phyloP scores from a whole-genome alignment of 2,797 vertebrate species.

The Babyrousa celebensis region DNA sequence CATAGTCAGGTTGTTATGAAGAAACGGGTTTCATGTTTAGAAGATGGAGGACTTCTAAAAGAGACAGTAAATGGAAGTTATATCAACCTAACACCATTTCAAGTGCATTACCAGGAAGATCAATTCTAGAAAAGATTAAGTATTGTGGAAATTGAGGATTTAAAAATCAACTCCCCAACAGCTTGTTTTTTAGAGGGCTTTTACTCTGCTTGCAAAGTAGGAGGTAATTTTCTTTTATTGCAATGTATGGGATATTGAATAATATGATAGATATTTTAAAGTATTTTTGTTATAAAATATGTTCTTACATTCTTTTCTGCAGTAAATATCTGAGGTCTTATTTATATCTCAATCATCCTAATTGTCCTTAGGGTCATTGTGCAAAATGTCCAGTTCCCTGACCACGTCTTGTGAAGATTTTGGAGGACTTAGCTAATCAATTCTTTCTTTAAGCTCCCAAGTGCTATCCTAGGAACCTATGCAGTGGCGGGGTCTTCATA shows the following conservation, averaged over 20 bases:
- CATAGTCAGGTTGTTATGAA: neutral
- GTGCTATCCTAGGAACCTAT: fast-evolving
- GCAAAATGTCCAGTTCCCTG: neutral
- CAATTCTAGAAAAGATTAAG: neutral
- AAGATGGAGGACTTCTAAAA: neutral
- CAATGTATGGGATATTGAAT: neutral
- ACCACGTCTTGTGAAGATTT: neutral
- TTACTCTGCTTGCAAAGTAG: neutral
- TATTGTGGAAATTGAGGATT: neutral
- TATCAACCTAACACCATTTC: neutral
- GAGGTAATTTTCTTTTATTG: neutral
- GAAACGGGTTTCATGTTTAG: neutral
- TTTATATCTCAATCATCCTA: neutral
- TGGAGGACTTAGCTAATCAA: neutral
- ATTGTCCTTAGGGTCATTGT: neutral
- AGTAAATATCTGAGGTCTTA: neutral
- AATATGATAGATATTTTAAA: neutral
- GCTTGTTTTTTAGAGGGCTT: neutral
- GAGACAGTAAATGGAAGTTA: neutral
- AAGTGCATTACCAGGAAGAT: neutral
- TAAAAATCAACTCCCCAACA: neutral
- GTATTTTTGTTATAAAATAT: neutral
- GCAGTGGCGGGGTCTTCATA: neutral
- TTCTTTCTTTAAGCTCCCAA: too few species aligned
- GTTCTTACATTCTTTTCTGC: neutral